phyloP scores from a whole-genome alignment of 2,888 invertebrate genomes.

The Drosophila borealis region DNA sequence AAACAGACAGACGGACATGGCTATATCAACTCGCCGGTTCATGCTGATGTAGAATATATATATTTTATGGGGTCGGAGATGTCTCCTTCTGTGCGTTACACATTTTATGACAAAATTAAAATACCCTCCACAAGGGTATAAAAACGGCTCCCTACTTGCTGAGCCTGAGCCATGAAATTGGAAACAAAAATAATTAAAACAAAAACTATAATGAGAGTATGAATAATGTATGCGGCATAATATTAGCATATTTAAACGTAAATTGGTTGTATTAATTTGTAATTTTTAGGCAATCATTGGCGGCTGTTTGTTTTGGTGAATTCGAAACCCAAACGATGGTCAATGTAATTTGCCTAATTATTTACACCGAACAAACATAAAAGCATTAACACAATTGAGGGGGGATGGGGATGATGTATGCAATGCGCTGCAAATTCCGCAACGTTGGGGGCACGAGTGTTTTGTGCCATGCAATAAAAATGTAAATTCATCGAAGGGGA shows the following conservation, averaged over 20 bases:
- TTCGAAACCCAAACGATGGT: conserved; percentile 13
- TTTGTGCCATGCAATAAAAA: conserved; percentile 65
- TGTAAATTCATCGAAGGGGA: conserved; percentile 65
- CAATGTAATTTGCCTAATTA: conserved; percentile 41
- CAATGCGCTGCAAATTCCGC: conserved; percentile 36
- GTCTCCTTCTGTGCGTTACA: no score
- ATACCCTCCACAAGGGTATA: no score
- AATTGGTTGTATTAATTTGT: conserved; percentile 22
- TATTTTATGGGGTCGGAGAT: no score
- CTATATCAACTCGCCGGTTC: no score
- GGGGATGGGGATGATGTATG: background rate
- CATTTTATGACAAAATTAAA: no score
- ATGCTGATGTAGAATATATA: no score
- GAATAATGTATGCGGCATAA: conserved; percentile 12
- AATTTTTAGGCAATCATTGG: background rate
- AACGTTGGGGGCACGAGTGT: conserved; percentile 8
- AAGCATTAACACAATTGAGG: conserved; percentile 27
- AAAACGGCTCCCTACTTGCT: background rate
- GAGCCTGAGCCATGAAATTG: background rate
- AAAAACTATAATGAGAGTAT: conserved; percentile 5
- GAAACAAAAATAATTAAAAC: conserved; percentile 1
- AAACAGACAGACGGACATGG: no score
- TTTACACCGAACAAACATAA: conserved; percentile 57
- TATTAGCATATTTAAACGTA: background rate
- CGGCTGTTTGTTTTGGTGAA: conserved; percentile 2